Evolutionary conservation across 2,113 vertebrate species (phyloP).

Genomic region (Corydoras sp.): DNA sequence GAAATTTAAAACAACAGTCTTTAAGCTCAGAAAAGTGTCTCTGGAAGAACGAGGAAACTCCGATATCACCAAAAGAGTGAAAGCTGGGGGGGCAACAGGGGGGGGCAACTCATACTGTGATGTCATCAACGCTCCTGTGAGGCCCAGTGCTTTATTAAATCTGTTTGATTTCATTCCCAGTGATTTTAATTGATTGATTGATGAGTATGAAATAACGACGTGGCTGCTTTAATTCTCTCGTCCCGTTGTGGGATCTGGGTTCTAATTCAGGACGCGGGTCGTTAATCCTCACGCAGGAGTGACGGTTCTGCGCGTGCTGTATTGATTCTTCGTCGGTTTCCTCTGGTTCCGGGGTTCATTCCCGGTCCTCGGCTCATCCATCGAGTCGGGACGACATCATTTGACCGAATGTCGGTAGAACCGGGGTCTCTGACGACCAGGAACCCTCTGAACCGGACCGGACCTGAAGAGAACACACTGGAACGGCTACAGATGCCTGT

Average conservation of each 20-base stretch:
- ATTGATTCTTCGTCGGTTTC: conserved; percentile 25
- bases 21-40: too few relatives aligned
- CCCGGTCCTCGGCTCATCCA: conserved; percentile 34
- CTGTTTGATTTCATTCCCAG: too few relatives aligned
- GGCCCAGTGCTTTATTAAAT: too few relatives aligned
- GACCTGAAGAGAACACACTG: conserved; percentile 15
- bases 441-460: conserved; percentile 64
- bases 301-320: conserved; percentile 37
- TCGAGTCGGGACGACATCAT: not conserved
- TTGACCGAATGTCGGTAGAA: conserved; percentile 68
- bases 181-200: too few relatives aligned
- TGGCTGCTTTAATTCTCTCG: too few relatives aligned
- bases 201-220: too few relatives aligned
- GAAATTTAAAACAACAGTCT: too few relatives aligned
- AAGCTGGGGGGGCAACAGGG: too few relatives aligned
- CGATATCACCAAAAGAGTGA: too few relatives aligned
- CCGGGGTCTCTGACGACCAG: conserved; percentile 45
- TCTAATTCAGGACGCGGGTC: conserved; percentile 16
- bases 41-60: too few relatives aligned
- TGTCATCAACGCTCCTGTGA: too few relatives aligned
- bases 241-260: not conserved
- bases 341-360: conserved; percentile 35
- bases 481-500: conserved; percentile 6
- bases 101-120: too few relatives aligned
- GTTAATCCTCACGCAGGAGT: conserved; percentile 34